Conservation (phyloP, 2,797 vertebrate genomes). For the Amazonetta brasiliensis region DNA sequence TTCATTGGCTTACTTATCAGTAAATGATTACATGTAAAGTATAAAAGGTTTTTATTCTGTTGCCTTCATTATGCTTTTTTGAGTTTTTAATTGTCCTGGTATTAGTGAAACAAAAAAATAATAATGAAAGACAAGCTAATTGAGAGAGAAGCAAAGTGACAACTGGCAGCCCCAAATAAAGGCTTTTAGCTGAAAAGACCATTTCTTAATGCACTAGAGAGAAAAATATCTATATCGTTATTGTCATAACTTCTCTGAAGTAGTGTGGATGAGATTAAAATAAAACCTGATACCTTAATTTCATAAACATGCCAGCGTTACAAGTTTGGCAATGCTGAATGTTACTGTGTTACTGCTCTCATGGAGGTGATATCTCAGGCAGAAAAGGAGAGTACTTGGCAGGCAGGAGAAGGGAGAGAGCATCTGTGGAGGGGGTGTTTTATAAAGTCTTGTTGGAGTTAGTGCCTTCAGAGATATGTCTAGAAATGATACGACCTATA, state of each 20-base stretch:
- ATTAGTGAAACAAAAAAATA: background rate
- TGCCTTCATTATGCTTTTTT: background rate
- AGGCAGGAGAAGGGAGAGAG: background rate
- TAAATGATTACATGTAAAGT: background rate
- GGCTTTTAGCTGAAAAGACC: background rate
- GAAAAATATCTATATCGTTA: background rate
- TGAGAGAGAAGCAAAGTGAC: background rate
- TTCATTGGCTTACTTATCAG: background rate
- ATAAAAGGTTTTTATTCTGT: background rate
- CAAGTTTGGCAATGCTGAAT: background rate
- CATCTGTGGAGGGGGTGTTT: background rate
- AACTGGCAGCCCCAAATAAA: background rate
- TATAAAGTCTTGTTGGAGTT: background rate
- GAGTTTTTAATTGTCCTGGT: background rate
- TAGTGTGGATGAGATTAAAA: background rate
- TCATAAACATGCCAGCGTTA: background rate
- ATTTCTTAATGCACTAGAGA: background rate
- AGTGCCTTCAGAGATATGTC: background rate
- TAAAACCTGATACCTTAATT: background rate
- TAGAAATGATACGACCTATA: background rate
- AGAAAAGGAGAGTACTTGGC: background rate
- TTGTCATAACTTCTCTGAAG: background rate
- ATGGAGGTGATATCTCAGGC: background rate
- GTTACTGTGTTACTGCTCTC: background rate
- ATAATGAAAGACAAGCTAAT: background rate